phyloP scores from a whole-genome alignment of 2,888 invertebrate species.

The Hoplodrina ambigua region DNA sequence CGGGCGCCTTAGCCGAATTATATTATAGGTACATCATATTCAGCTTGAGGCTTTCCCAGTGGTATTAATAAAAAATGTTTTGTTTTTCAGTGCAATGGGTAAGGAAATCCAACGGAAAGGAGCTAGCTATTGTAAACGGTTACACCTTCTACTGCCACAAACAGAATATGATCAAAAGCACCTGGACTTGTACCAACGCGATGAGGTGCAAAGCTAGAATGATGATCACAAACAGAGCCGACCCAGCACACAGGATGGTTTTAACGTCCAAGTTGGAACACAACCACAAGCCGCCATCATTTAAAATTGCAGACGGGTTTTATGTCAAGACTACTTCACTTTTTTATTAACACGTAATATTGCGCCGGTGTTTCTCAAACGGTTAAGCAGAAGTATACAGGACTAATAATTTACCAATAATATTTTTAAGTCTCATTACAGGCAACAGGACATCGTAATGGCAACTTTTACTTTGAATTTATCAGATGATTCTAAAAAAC shows the following conservation, averaged over 20 bases:
- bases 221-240: constrained; percentile 19
- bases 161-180: constrained; percentile 2
- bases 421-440: too few relatives aligned
- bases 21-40: not conserved
- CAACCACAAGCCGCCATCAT: constrained; percentile 45
- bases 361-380: too few relatives aligned
- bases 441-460: too few relatives aligned
- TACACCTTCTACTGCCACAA: constrained; percentile 66
- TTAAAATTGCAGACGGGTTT: constrained; percentile 31
- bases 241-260: constrained; percentile 6
- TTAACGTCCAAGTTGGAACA: constrained; percentile 21
- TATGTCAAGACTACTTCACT: constrained; percentile 25
- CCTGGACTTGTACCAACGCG: constrained; percentile 44
- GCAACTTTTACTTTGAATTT: too few relatives aligned
- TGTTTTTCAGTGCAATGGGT: constrained; percentile 57
- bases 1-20: too few relatives aligned
- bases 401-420: too few relatives aligned
- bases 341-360: constrained; percentile 9
- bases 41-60: not conserved
- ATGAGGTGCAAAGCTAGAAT: constrained; percentile 37
- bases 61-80: not conserved
- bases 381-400: too few relatives aligned
- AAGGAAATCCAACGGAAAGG: constrained; percentile 59
- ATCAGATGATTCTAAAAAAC: too few relatives aligned
- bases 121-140: constrained; percentile 63